Evolutionary conservation across 2,797 vertebrate genomes (phyloP), one percentile per base, ranked within the genome.

Genomic region (Crax fasciolata): DNA sequence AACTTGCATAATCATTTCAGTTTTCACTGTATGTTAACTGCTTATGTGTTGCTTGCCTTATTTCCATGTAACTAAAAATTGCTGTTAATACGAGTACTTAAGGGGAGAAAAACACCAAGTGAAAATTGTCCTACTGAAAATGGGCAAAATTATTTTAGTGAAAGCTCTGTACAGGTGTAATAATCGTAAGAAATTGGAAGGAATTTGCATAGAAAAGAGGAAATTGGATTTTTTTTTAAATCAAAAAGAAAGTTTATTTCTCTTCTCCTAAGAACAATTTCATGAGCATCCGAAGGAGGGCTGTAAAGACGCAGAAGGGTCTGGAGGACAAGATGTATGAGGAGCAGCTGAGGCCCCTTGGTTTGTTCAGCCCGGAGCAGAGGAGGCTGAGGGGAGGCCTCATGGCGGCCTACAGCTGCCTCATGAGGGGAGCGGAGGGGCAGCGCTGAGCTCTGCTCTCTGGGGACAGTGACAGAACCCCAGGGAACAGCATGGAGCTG

Each of bases 1-100:
- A 71, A 32, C 27, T 90, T 5, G 0, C 1, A 0, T 73, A 35
- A 68, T 85, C 2, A 1, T 73, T 82, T 52, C 0, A 0, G 6
- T 77, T 87, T 72, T 27, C 11, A 4, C 20, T 85, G 2, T 68
- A 12, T 35, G 57, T 49, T 61, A 27, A 65, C 23, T 49, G 61
- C 10, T 80, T 49, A 61, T 6, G 20, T 52, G 8, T 76, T 59
- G 9, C 51, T 63, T 55, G 24, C 1, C 0, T 74, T 89, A 59
- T 57, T 92, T 66, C 52, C 39, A 18, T 4, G 1, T 65, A 79
- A 41, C 38, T 80, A 63, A 91, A 90, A 92, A 44, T 20, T 51
- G 13, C n/a, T 83, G 5, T 65, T 79, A 58, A n/a, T 71, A 27
- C 41, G 83, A 70, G 8, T 62, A 17, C 25, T 73, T 81, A 0